Percentiles rank a stretch among this genome's conserved stretches.
Evolutionary conservation across 2,113 vertebrate species (phyloP).

Genomic region (Sula dactylatra): DNA sequence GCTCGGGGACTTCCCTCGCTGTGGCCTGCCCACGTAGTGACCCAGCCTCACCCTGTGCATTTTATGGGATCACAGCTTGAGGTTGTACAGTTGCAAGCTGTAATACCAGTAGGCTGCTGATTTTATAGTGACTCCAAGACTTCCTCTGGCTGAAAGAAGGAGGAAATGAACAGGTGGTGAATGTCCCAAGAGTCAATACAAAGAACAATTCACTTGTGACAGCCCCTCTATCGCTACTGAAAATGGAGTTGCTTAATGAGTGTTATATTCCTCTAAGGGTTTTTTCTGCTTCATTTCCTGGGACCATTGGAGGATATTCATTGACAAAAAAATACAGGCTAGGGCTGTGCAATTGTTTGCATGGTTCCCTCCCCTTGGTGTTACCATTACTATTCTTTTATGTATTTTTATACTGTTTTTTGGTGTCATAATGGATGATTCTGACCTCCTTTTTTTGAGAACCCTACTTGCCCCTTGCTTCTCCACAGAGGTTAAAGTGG

Average conservation of each 20-base stretch:
- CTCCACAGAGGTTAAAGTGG: not conserved
- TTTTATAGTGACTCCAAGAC: not conserved
- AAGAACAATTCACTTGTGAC: not conserved
- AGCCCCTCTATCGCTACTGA: not conserved
- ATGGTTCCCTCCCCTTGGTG: not conserved
- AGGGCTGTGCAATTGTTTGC: not conserved
- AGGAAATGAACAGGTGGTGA: constrained; percentile 14
- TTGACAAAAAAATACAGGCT: not conserved
- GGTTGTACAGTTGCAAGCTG: not conserved
- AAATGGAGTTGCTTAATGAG: constrained; percentile 39
- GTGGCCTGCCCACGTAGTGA: rapidly evolving
- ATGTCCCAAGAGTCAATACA: not conserved
- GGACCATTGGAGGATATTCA: not conserved
- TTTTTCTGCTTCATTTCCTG: constrained; percentile 52
- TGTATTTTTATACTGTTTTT: not conserved
- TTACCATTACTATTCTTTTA: not conserved
- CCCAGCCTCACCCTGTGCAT: rapidly evolving
- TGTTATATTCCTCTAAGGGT: not conserved
- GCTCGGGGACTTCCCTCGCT: rapidly evolving
- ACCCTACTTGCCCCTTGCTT: not conserved
- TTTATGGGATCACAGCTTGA: rapidly evolving
- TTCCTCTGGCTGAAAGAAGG: not conserved
- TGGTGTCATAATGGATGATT: not conserved
- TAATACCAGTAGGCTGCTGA: not conserved
- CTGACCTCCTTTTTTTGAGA: not conserved